Base-by-base conservation (phyloP, 1,140 invertebrate genomes). In the Melanaphis sacchari region DNA sequence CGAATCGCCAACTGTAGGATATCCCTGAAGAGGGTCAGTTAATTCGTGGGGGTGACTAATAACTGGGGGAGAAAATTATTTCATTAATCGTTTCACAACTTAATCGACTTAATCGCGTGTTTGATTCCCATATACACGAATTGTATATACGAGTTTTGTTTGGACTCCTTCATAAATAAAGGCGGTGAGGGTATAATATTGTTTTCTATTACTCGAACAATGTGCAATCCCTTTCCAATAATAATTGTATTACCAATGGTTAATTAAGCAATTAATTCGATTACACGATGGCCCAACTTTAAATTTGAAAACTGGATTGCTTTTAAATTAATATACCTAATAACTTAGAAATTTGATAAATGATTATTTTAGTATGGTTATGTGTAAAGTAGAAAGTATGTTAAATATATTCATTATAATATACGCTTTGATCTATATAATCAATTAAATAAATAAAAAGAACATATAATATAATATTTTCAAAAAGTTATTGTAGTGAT, bases 31-130 rank as follows among this genome's bases (percentile, higher is more conserved):
- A 87, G 85, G 85, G 85, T 46, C 31, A 43, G 36, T 87, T 49
- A 36, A 26, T 54, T 59, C 24, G 15, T 59, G 87, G 87, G 87
- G 88, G 89, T 90, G 89, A 66, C 89, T 90, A 90, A 90, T 90
- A 66, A 26, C 52, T 41, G 54, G 89, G 89, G 52, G 87, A 59
- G 52, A 90, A 36, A 41, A 66, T 66, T 66, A 31, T 90, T 66
- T 90, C 89, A 66, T 90, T 90, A 90, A 90, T 66, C 41, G 89
- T 90, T 90, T 90, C 89, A 66, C 89, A 38, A 66, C 89, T 90
- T 66, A 90, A 90, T 90, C 89, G 89, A 90, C 89, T 90, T 66
- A 66, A 90, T 90, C 89, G 54, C 89, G 52, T 90, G 89, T 90
- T 90, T 66, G 89, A 66, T 90, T 90, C 54, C 54, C 89, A 66